A percentile compares a stretch with the other conserved stretches of the same genome.
These are phyloP conservation scores for Mythimna lalbum DNA, from an alignment of 2,888 invertebrate species.

Conservation along the genomic window DNA sequence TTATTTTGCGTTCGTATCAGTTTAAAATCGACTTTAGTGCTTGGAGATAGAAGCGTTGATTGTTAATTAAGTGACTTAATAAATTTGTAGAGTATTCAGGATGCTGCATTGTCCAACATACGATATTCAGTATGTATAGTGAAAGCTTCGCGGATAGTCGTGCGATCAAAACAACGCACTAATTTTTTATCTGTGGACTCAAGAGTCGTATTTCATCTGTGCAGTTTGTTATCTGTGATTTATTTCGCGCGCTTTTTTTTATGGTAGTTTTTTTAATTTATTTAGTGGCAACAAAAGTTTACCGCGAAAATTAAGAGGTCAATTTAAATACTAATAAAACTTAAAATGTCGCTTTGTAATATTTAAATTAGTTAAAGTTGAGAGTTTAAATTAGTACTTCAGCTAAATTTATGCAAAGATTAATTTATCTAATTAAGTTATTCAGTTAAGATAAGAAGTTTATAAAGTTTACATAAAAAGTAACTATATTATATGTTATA, in stretches of 20 bases:
- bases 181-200: conserved; percentile 34
- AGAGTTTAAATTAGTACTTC: neutral
- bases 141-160: conserved; percentile 50
- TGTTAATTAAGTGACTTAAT: neutral
- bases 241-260: conserved; percentile 26
- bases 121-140: conserved; percentile 63
- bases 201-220: conserved; percentile 22
- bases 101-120: conserved; percentile 66
- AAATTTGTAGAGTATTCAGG: conserved; percentile 51
- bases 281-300: conserved; percentile 17
- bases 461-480: neutral
- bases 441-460: neutral
- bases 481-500: no score
- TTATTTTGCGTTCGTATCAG: conserved; percentile 10
- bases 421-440: neutral
- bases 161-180: conserved; percentile 37
- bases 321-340: neutral
- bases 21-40: conserved; percentile 16
- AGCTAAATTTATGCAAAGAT: neutral
- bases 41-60: neutral
- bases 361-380: neutral
- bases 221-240: conserved; percentile 29
- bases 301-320: neutral
- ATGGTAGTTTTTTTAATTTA: conserved; percentile 4
- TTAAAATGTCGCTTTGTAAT: neutral